Evolutionary conservation across 2,113 vertebrate species (phyloP), one percentile per base, ranked within the genome.

Genomic region (Nyctereutes procyonoides): DNA sequence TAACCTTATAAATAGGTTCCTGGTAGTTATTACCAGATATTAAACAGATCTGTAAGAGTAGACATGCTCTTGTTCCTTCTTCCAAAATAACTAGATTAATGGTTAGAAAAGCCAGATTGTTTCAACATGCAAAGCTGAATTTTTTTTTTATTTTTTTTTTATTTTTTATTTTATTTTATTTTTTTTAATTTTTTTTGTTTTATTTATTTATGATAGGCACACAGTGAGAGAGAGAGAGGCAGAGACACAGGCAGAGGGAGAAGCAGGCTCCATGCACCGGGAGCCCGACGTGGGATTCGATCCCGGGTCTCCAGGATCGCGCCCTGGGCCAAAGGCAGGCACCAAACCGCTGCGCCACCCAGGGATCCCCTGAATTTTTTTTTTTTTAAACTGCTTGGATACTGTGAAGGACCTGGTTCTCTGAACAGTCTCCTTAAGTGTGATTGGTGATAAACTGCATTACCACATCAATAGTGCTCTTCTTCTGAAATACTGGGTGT

Each of bases 361-460:
- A n/a, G n/a, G n/a, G n/a, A n/a, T n/a, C n/a, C n/a, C n/a, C n/a
- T n/a, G n/a, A n/a, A n/a, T 43, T 43, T 6, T 5, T 43, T 43
- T 43, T 43, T 43, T 43, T 38, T 38, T 4, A 38, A 38, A 43
- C 32, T 3, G 53, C 76, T 82, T 92, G 67, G 85, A 91, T 71
- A 56, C 84, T 90, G n/a, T 87, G 93, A 92, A 92, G 96, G 88
- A 85, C 91, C 43, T 51, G 65, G 38, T n/a, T 53, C 51, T 84
- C 22, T 56, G 38, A 62, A 81, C 43, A 17, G 8, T 17, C n/a
- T 93, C 26, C 38, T 84, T 69, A 30, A 65, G 24, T 56, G 76
- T 73, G 90, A 19, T 55, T 9, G 1, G 90, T 65, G 43, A 92
- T 38, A 83, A 93, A 9, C 90, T 90, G 73, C 0, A 93, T 76